A percentile compares a stretch with the other conserved stretches of the same genome.
Evolutionary conservation across 2,113 vertebrate genomes (phyloP).

Genomic region (Prochilodus magdalenae): DNA sequence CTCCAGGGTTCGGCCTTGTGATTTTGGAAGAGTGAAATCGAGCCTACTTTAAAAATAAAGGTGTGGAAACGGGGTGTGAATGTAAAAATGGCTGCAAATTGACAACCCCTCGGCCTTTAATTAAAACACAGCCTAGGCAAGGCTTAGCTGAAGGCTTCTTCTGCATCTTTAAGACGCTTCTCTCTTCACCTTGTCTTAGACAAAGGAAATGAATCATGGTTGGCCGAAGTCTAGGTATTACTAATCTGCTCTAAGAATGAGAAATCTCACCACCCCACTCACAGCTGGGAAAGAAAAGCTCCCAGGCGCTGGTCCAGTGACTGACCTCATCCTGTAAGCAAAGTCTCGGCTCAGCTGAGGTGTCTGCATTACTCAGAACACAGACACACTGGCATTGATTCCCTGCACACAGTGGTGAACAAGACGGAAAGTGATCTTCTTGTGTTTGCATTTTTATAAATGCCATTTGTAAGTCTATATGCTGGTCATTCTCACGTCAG

Average conservation of each 20-base stretch:
- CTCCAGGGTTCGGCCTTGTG: neutral
- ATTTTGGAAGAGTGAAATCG: neutral
- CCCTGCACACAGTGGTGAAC: neutral
- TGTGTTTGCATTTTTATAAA: neutral
- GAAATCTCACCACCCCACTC: slow-evolving; percentile 2
- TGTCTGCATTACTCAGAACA: slow-evolving; percentile 31
- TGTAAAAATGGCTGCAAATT: neutral
- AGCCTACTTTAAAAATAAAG: neutral
- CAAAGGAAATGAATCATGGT: slow-evolving; percentile 56
- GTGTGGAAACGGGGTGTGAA: neutral
- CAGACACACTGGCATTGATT: neutral
- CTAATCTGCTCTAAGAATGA: slow-evolving; percentile 29
- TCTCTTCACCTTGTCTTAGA: slow-evolving; percentile 14
- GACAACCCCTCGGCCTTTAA: neutral
- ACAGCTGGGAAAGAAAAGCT: slow-evolving; percentile 43
- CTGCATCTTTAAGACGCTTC: neutral
- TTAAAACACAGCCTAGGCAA: neutral
- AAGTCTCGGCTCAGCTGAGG: slow-evolving; percentile 18
- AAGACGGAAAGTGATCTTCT: neutral
- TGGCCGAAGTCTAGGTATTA: slow-evolving; percentile 37
- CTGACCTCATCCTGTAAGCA: slow-evolving; percentile 46
- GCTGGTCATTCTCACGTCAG: neutral
- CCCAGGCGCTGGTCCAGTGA: slow-evolving; percentile 19
- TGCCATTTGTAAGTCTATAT: neutral
- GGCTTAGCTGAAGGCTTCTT: neutral